Evolutionary conservation across 1,140 invertebrate species (phyloP).

Genomic region (Megalonaias nervosa): DNA sequence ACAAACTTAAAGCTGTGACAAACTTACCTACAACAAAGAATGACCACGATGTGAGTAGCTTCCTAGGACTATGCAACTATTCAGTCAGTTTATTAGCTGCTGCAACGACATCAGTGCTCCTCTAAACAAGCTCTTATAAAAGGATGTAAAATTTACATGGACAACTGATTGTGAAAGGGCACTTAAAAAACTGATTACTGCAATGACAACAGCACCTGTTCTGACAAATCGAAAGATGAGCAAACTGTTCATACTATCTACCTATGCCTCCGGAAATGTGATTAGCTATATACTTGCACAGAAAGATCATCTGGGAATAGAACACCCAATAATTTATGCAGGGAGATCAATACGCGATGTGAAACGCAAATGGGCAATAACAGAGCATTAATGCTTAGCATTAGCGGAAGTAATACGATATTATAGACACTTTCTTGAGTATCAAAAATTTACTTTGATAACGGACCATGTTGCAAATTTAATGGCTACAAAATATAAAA

Average conservation of each 20-base stretch:
- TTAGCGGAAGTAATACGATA: conserved; percentile 30
- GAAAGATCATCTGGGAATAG: conserved; percentile 26
- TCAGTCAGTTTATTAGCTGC: conserved; percentile 63
- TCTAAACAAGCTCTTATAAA: conserved; percentile 65
- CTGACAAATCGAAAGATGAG: conserved; percentile 39
- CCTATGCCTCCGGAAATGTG: conserved; percentile 37
- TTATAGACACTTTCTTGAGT: conserved; percentile 28
- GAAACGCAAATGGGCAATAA: conserved; percentile 31
- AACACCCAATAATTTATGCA: conserved; percentile 45
- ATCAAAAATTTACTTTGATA: conserved; percentile 23
- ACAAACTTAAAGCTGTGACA: conserved; percentile 15
- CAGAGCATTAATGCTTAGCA: conserved; percentile 19
- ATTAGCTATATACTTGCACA: conserved; percentile 42
- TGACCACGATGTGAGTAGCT: conserved; percentile 67
- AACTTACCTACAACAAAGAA: conserved; percentile 51
- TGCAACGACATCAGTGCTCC: conserved; percentile 59
- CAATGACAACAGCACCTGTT: conserved; percentile 40
- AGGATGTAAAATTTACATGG: conserved; percentile 56
- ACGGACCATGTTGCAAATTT: conserved; percentile 36
- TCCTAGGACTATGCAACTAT: conserved; percentile 72
- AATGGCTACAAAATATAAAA: conserved; percentile 27
- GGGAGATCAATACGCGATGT: conserved; percentile 24
- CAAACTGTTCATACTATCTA: conserved; percentile 43
- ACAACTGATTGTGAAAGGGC: conserved; percentile 33
- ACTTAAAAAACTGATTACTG: conserved; percentile 44